Percentiles rank a stretch among this genome's conserved stretches.
Evolutionary conservation across 1,140 invertebrate species (phyloP).

Genomic region (Achroia grisella): DNA sequence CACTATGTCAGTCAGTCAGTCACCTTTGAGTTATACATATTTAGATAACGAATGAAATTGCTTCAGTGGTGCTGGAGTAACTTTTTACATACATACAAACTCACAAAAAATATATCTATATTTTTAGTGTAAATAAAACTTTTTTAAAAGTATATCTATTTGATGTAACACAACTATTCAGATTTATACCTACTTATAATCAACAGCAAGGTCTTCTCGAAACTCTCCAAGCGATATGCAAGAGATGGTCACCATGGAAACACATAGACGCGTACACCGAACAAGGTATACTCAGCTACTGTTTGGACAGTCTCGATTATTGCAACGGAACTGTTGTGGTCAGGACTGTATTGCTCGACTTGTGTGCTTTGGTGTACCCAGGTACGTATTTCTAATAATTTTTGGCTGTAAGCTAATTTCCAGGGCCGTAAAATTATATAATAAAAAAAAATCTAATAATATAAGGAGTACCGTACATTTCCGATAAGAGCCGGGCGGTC

Average conservation of each 20-base stretch:
- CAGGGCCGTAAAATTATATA: background rate
- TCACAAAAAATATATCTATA: too few species aligned
- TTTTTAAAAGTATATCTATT: too few species aligned
- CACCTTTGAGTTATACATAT: too few species aligned
- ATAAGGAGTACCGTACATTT: too few species aligned
- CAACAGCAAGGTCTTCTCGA: slow-evolving; percentile 64
- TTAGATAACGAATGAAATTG: too few species aligned
- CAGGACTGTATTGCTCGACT: slow-evolving; percentile 41
- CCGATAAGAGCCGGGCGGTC: too few species aligned
- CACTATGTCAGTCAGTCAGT: too few species aligned
- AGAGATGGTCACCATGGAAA: slow-evolving; percentile 52
- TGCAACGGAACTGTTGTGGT: slow-evolving; percentile 41
- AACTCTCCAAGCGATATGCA: slow-evolving; percentile 41
- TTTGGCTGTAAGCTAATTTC: background rate
- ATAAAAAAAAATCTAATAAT: too few species aligned
- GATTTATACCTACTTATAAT: background rate
- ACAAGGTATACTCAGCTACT: slow-evolving; percentile 49
- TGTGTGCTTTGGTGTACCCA: slow-evolving; percentile 56
- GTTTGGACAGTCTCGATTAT: slow-evolving; percentile 48
- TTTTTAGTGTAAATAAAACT: too few species aligned
- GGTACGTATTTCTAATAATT: slow-evolving; percentile 26
- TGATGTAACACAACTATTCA: too few species aligned
- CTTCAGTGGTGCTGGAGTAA: too few species aligned
- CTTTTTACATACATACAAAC: too few species aligned
- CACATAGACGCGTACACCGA: slow-evolving; percentile 39